phyloP scores from a whole-genome alignment of 2,888 invertebrate species.

The Metallyticus violacea region DNA sequence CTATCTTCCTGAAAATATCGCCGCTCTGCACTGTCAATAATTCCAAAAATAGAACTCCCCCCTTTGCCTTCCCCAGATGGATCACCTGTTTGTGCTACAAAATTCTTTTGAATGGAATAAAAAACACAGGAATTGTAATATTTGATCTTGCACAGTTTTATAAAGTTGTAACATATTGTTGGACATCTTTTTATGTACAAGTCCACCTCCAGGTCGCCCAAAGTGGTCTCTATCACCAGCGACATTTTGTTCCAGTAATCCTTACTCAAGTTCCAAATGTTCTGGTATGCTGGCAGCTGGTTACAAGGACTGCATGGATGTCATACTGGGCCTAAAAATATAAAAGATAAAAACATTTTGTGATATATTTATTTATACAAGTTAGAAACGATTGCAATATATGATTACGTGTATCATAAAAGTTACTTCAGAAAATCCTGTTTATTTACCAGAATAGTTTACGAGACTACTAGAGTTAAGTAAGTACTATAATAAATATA shows the following conservation, averaged over 20 bases:
- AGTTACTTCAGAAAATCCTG: too few relatives aligned
- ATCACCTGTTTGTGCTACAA: constrained; percentile 97
- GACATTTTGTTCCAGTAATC: constrained; percentile 75
- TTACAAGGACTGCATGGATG: too few relatives aligned
- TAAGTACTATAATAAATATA: too few relatives aligned
- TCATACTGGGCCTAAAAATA: too few relatives aligned
- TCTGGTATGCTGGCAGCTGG: too few relatives aligned
- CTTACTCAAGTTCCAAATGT: too few relatives aligned
- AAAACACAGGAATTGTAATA: constrained; percentile 96
- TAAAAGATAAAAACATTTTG: too few relatives aligned
- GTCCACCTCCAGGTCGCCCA: constrained; percentile 95
- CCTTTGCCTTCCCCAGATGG: constrained; percentile 88
- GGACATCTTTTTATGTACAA: constrained; percentile 86
- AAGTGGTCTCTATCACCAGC: constrained; percentile 94
- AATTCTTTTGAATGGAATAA: constrained; percentile 88
- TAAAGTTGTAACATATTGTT: constrained; percentile 81
- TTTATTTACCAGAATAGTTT: too few relatives aligned
- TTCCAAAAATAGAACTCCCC: constrained; percentile 84
- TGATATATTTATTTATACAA: too few relatives aligned
- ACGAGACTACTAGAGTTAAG: too few relatives aligned
- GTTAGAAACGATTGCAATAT: too few relatives aligned
- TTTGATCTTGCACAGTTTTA: constrained; percentile 96
- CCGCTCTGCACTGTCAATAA: constrained; percentile 77
- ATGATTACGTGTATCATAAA: too few relatives aligned
- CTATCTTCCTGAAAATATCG: constrained; percentile 89